Conservation (phyloP, 2,797 vertebrate species). For the Sciaenops ocellatus region DNA sequence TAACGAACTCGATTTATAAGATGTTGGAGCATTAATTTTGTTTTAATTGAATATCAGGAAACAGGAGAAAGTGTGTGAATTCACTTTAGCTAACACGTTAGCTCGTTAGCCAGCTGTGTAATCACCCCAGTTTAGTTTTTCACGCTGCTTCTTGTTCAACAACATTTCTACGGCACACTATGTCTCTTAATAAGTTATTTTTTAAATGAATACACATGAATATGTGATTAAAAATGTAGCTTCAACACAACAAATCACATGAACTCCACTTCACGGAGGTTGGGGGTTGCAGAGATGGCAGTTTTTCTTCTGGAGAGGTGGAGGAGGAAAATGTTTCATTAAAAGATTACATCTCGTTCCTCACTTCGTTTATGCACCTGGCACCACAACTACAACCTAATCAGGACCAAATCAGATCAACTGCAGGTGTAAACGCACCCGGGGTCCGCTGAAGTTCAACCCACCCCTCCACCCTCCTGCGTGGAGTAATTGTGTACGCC, state of each 20-base stretch:
- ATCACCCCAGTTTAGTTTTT: neutral
- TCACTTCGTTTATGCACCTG: conserved; percentile 18
- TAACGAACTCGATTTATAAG: neutral
- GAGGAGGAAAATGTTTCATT: neutral
- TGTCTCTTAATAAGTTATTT: no score
- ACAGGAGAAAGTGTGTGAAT: neutral
- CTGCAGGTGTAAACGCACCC: conserved; percentile 60
- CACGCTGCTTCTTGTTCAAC: neutral
- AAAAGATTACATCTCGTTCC: conserved; percentile 20
- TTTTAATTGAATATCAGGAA: neutral
- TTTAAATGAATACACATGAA: no score
- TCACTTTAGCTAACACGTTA: neutral
- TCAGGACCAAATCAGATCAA: conserved; percentile 43
- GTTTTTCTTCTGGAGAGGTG: no score
- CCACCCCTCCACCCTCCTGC: conserved; percentile 15
- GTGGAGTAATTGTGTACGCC: conserved; percentile 46
- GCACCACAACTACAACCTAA: conserved; percentile 24
- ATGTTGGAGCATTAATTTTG: neutral
- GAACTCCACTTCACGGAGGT: no score
- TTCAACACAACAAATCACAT: no score
- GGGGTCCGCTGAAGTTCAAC: conserved; percentile 13
- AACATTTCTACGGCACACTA: no score
- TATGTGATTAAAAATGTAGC: no score
- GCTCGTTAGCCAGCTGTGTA: neutral
- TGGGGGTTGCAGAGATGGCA: no score